Evolutionary conservation across 2,888 invertebrate genomes (phyloP), one percentile per base, ranked within the genome.

Genomic region (Fragum fragum): DNA sequence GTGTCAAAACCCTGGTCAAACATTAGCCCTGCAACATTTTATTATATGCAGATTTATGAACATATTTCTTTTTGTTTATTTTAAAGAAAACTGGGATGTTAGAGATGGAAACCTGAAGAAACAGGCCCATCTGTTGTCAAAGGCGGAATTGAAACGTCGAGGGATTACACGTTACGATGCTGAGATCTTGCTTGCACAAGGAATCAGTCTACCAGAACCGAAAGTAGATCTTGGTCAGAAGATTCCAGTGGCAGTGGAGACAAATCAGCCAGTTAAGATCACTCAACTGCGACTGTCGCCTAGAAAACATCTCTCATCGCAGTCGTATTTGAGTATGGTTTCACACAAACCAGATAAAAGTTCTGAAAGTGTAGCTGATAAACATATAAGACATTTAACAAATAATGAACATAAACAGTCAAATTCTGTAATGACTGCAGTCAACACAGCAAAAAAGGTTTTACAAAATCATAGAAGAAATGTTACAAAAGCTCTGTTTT

Each of bases 111-210:
- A 94, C 79, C 79, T 94, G 57, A 89, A 92, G 79, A 92, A 92
- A 61, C 91, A 91, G 39, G 91, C 93, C 0, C 93, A 93, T 79
- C 88, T 94, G 26, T 81, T 94, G 75, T 92, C 89, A 42, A 87
- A 91, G 66, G 89, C 90, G 18, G 94, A 94, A 76, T 81, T 94
- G 23, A 94, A 93, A 77, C 83, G 89, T 52, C 86, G 94, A 21
- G 94, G 94, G 3, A 93, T 94, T 42, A 94, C 94, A 16, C 85
- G 93, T 9, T 94, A 93, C 74, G 93, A 94, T 90, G 94, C 94
- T 0, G 94, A 94, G 86, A 91, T 94, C 29, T 87, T 94, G 39
- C 87, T 94, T 11, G 89, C 92, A 28, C 93, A 93, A 84, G 93
- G 93, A 6, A 86, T 91, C 6, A 83, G 83, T 21, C 84, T 94